Conservation (phyloP, 1,140 invertebrate species). For the Microplitis demolitor region DNA sequence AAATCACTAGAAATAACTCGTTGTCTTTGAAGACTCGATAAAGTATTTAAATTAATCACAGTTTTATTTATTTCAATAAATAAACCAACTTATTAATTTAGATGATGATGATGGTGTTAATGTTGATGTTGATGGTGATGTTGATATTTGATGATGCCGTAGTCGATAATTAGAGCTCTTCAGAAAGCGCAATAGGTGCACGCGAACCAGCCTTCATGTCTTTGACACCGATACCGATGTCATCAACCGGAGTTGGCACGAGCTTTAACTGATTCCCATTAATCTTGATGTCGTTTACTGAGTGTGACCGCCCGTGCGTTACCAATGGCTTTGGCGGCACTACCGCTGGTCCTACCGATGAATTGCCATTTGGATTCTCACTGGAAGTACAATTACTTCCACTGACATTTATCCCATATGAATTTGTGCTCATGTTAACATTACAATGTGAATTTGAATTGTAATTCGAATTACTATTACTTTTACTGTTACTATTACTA, state of each 20-base stretch:
- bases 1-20: constrained; percentile 28
- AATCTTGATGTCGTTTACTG: constrained; percentile 75
- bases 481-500: too few species aligned
- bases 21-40: constrained; percentile 8
- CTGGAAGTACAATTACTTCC: constrained; percentile 43
- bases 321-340: constrained; percentile 59
- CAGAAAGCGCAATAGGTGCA: constrained; percentile 68
- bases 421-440: constrained; percentile 40
- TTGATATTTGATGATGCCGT: background rate
- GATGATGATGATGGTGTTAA: constrained; percentile 8
- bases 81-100: constrained; percentile 1
- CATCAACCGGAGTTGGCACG: constrained; percentile 68
- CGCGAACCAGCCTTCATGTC: constrained; percentile 65
- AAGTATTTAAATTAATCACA: constrained; percentile 24
- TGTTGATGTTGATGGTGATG: constrained; percentile 3
- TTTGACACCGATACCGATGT: constrained; percentile 64
- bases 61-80: constrained; percentile 5
- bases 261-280: constrained; percentile 73
- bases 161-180: constrained; percentile 63
- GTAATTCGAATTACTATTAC: constrained; percentile 22
- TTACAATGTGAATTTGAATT: constrained; percentile 33
- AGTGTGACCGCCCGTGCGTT: constrained; percentile 73
- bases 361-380: constrained; percentile 45
- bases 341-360: too few species aligned
- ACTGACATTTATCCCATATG: constrained; percentile 32